phyloP scores from a whole-genome alignment of 2,113 vertebrate species.

The Sterna hirundo region DNA sequence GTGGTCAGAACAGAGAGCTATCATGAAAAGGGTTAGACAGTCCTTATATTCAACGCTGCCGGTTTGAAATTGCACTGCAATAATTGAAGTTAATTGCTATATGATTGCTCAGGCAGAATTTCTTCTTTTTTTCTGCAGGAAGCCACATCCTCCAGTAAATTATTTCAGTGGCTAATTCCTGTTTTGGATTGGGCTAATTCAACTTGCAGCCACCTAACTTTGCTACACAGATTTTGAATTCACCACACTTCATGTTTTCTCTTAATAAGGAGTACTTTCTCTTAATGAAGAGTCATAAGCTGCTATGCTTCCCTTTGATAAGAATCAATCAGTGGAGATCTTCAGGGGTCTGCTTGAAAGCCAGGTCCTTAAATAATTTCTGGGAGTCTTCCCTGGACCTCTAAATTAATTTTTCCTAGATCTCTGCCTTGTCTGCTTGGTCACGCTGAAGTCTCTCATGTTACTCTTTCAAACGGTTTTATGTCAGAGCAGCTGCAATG shows the following conservation, averaged over 20 bases:
- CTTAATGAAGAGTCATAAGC: background rate
- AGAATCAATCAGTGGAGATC: background rate
- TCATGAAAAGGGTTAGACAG: background rate
- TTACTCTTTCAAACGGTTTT: background rate
- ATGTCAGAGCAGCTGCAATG: background rate
- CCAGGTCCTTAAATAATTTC: background rate
- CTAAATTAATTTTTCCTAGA: background rate
- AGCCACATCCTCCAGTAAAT: background rate
- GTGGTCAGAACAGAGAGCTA: background rate
- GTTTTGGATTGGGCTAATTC: background rate
- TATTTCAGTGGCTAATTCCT: background rate
- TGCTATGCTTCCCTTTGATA: background rate
- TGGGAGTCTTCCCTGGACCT: background rate
- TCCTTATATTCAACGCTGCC: background rate
- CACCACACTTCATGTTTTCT: background rate
- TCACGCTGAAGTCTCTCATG: background rate
- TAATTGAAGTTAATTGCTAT: background rate
- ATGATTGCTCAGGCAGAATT: background rate
- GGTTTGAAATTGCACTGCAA: background rate
- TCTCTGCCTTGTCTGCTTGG: background rate
- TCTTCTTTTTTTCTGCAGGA: background rate
- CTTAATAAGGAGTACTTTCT: background rate
- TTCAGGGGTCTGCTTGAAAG: background rate
- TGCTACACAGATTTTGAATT: background rate
- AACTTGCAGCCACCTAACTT: background rate